Evolutionary conservation across 2,888 invertebrate species (phyloP).

Genomic region (Cheilosia vulpina): DNA sequence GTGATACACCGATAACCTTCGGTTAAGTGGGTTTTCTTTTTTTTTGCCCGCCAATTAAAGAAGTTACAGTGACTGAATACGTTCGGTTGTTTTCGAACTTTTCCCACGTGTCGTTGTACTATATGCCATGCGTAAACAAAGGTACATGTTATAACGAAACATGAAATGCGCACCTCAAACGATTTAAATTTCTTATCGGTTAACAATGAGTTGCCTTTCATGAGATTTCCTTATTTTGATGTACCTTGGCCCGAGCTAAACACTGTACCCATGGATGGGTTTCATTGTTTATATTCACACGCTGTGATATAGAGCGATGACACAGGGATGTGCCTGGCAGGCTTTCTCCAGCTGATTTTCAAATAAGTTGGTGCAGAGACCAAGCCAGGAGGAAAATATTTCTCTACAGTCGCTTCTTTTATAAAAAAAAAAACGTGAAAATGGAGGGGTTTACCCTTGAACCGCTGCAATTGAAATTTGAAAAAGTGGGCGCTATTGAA

Average conservation of each 20-base stretch:
- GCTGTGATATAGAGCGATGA: neutral
- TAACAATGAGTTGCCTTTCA: neutral
- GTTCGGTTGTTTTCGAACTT: neutral
- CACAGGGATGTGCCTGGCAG: neutral
- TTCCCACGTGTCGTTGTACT: neutral
- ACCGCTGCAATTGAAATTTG: no score
- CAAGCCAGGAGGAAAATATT: no score
- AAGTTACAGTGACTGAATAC: neutral
- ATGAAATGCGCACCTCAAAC: neutral
- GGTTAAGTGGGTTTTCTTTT: neutral
- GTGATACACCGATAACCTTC: conserved; percentile 18
- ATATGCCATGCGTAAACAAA: conserved; percentile 12
- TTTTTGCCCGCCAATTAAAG: neutral
- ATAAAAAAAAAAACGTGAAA: no score
- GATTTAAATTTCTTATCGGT: conserved; percentile 12
- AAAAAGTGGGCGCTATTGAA: no score
- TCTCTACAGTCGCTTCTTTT: no score
- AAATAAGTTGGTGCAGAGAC: no score
- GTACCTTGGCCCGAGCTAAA: neutral
- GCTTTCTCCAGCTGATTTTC: neutral
- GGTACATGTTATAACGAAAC: neutral
- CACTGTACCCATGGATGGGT: neutral
- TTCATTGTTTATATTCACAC: neutral
- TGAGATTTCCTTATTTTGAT: conserved; percentile 21
- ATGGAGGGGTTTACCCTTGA: no score